Evolutionary conservation across 2,888 invertebrate genomes (phyloP).

Genomic region (Brassicogethes aeneus): DNA sequence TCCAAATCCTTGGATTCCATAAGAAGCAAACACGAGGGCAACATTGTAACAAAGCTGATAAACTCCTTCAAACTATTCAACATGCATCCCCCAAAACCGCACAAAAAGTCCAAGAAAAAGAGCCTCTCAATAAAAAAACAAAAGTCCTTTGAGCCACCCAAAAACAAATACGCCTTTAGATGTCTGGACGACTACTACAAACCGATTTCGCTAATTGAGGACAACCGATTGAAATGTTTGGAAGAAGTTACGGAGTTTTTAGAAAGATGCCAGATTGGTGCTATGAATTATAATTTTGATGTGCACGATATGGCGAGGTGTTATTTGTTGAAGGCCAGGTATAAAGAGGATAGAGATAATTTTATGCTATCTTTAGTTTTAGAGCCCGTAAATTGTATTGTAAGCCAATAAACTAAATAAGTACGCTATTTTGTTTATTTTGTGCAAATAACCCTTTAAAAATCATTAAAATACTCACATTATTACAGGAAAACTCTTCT

Average conservation of each 20-base stretch:
- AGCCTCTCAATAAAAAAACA: background rate
- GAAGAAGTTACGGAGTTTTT: conserved; percentile 35
- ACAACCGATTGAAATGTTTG: conserved; percentile 31
- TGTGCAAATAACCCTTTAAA: no score
- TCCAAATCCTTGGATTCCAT: background rate
- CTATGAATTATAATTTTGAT: conserved; percentile 37
- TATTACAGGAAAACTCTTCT: no score
- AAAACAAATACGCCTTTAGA: background rate
- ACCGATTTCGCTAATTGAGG: conserved; percentile 27
- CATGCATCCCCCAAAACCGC: background rate
- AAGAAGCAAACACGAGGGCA: background rate
- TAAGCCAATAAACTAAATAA: no score
- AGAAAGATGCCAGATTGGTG: conserved; percentile 38
- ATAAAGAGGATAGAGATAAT: conserved; percentile 44
- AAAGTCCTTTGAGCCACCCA: no score
- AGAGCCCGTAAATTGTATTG: conserved; percentile 18
- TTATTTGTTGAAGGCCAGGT: conserved; percentile 45
- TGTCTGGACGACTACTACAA: conserved; percentile 24
- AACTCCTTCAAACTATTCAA: background rate
- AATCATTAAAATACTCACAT: no score
- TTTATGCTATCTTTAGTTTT: conserved; percentile 41
- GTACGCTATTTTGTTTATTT: no score
- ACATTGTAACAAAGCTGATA: background rate
- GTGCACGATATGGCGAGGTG: conserved; percentile 40
- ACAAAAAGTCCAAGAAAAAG: background rate